A percentile compares a stretch with the other conserved stretches of the same genome.
Evolutionary conservation across 37 sponge, comb jelly and placozoan genomes (phyloP).

Genomic region (Beroe ovata): DNA sequence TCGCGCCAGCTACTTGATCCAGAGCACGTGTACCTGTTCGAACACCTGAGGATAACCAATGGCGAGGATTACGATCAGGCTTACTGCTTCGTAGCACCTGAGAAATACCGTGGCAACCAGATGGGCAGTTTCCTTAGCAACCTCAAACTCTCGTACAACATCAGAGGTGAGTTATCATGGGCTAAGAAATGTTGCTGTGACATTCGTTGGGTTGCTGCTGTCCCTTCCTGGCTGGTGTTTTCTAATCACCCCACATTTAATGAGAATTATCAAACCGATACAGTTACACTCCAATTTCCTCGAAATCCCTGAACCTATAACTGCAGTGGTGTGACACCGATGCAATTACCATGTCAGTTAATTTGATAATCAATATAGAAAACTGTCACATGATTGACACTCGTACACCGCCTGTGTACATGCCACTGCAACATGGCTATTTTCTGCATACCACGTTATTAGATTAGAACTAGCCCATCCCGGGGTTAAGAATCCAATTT

Average conservation of each 20-base stretch:
- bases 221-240: too few species aligned
- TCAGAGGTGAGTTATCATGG: constrained; percentile 27
- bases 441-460: neutral
- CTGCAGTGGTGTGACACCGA: too few species aligned
- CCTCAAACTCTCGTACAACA: constrained; percentile 7
- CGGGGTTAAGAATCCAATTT: too few species aligned
- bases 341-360: too few species aligned
- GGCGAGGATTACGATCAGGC: constrained; percentile 1
- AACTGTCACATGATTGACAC: too few species aligned
- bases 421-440: neutral
- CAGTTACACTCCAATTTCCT: too few species aligned
- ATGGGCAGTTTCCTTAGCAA: constrained; percentile 35
- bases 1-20: neutral
- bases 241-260: too few species aligned
- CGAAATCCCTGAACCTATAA: too few species aligned
- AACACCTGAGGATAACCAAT: neutral
- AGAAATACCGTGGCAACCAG: constrained; percentile 26
- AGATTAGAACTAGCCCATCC: too few species aligned
- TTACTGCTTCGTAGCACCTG: constrained; percentile 8
- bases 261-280: too few species aligned
- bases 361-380: too few species aligned
- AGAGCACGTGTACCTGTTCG: neutral
- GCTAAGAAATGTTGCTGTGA: neutral
- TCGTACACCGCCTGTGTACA: too few species aligned
- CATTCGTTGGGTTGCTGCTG: neutral